Base-by-base conservation (phyloP, 35 echinoderm and acorn worm species). In the Ptychodera flava region DNA sequence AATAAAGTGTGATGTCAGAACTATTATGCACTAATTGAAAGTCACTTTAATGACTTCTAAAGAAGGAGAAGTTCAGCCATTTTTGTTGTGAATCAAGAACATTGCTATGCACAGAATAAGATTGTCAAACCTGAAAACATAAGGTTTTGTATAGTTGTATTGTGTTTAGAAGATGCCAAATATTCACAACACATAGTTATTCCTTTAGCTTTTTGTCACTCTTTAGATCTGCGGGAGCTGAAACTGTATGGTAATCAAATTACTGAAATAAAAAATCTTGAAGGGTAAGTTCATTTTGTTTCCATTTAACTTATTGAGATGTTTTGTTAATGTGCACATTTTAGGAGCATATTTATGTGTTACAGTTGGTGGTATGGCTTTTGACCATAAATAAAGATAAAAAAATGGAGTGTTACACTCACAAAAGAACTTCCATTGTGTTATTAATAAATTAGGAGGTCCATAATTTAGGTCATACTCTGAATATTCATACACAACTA, bases 191-290 rank as follows among this genome's bases (percentile, higher is more conserved):
- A n/a, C 75, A 77, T 77, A 77, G n/a, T 77, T 77, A 15, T 15
- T 79, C n/a, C 1, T 79, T 79, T 79, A 1, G 29, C 29, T 79
- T 28, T 10, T 79, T 10, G 29, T 79, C 32, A 64, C 6, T 34
- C 34, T 82, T 33, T 33, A 33, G 34, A 82, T 82, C 80, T 82
- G 0, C 31, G 34, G 32, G 80, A 82, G 32, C 34, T 82, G 27
- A 82, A 82, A 33, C 80, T 82, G 1, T 82, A 82, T 82, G 80
- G 80, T 33, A 82, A 82, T 33, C 29, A 82, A 82, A 82, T 82
- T 1, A 82, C 80, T 32, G 80, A 82, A 82, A 82, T 82, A 0
- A 82, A 82, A 33, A 82, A 82, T 82, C 80, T 82, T 32, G 80
- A 82, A 32, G 22, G 22, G 80, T 82, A 31, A 82, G 32, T 82